Base-by-base conservation (phyloP, 2,888 invertebrate species). In the Tineola bisselliella region DNA sequence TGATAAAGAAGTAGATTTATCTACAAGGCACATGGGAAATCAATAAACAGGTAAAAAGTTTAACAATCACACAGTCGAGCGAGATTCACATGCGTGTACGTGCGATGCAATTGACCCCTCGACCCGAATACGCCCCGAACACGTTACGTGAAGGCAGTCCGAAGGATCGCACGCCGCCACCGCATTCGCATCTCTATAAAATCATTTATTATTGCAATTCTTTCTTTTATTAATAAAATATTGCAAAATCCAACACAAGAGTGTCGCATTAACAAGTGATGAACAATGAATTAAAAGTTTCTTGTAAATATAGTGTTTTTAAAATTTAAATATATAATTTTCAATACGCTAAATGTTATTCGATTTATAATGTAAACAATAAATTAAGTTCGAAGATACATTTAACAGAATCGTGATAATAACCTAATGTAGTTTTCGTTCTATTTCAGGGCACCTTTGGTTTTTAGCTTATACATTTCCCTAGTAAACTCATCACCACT, bases 401-500 rank as follows among this genome's bases (percentile, higher is more conserved):
- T 79, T 79, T 61, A 87, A 87, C 86, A 87, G 83, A 87, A 87
- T n/a, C n/a, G n/a, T 84, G 86, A 84, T 86, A 86, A 84, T 86
- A 87, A n/a, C n/a, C 84, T 84, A 86, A 6, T 25, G n/a, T n/a
- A n/a, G n/a, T n/a, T 86, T 84, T 84, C 81, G 79, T 84, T 84
- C 82, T 87, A 86, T 88, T 89, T n/a, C 89, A 92, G 92, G 93
- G 93, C 92, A 93, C 92, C 92, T 93, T 93, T 93, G 93, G 92
- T 93, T 92, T 92, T 89, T 90, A 91, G 91, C 91, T 91, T 92
- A 78, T 79, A 82, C 88, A 87, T 81, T 74, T 63, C 61, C 54
- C 84, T 82, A 80, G 84, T 84, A 84, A 79, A 79, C 17, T 25
- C 54, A 4, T 18, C 25, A n/a, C n/a, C n/a, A n/a, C n/a, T n/a